Evolutionary conservation across 2,888 invertebrate genomes (phyloP).

Genomic region (Deilephila porcellus): DNA sequence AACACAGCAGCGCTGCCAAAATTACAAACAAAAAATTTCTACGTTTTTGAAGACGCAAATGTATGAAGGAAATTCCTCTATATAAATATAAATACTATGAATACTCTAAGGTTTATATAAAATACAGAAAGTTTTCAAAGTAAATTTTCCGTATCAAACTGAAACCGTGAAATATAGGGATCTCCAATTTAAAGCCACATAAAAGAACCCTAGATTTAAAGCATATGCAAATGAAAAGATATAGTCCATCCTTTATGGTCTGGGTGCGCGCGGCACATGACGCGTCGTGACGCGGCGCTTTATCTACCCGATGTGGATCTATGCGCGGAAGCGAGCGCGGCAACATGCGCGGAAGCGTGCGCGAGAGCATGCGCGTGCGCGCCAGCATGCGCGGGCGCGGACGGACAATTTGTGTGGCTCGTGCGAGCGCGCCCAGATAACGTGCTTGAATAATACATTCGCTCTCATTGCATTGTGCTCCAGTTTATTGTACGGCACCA

Average conservation of each 20-base stretch:
- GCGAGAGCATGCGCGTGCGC: background rate
- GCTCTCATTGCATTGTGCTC: slow-evolving; percentile 50
- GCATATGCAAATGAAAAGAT: background rate
- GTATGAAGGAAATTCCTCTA: too few relatives aligned
- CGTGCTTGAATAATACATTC: slow-evolving; percentile 58
- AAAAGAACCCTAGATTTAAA: too few relatives aligned
- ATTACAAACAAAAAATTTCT: too few relatives aligned
- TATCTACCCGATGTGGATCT: slow-evolving; percentile 61
- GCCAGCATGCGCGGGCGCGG: slow-evolving; percentile 34
- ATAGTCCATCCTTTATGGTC: background rate
- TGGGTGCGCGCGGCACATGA: slow-evolving; percentile 16
- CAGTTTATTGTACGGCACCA: slow-evolving; percentile 41
- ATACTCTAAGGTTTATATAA: too few relatives aligned
- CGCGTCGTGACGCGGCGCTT: slow-evolving; percentile 51
- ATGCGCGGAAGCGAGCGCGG: slow-evolving; percentile 35
- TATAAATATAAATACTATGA: too few relatives aligned
- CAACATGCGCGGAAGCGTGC: background rate
- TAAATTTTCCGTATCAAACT: too few relatives aligned
- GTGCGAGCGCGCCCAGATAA: slow-evolving; percentile 68
- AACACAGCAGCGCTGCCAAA: too few relatives aligned
- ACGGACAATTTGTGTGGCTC: slow-evolving; percentile 75
- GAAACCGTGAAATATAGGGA: background rate
- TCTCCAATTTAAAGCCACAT: too few relatives aligned
- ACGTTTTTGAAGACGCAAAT: too few relatives aligned
- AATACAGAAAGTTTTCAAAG: too few relatives aligned